Percentiles rank a stretch among this genome's conserved stretches.
phyloP scores from a whole-genome alignment of 2,113 vertebrate species.

The Narcine bancroftii region DNA sequence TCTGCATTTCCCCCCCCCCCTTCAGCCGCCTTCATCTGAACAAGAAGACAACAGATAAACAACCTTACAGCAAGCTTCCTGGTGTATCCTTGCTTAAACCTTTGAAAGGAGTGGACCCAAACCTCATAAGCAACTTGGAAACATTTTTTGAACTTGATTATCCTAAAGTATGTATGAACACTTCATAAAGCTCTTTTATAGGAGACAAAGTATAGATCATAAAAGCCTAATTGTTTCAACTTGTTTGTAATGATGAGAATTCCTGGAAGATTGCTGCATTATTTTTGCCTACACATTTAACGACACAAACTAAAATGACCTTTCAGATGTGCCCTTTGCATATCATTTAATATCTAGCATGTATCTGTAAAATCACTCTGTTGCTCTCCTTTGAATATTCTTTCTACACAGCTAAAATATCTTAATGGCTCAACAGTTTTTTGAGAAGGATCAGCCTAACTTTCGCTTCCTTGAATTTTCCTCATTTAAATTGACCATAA shows the following conservation, averaged over 20 bases:
- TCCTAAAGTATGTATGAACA: constrained; percentile 64
- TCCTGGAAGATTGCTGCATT: background rate
- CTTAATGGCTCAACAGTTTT: background rate
- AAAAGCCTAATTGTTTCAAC: background rate
- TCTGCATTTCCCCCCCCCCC: constrained; percentile 41
- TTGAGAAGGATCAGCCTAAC: background rate
- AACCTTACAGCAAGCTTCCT: constrained; percentile 74
- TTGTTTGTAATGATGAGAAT: background rate
- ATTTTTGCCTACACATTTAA: no score
- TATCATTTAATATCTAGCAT: background rate
- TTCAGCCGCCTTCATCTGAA: constrained; percentile 81
- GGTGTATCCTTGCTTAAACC: constrained; percentile 93
- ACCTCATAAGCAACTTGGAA: constrained; percentile 91
- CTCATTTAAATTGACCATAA: no score
- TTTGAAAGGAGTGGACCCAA: constrained; percentile 85
- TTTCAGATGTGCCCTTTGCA: background rate
- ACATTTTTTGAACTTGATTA: constrained; percentile 97
- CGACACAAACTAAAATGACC: background rate
- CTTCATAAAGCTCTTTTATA: background rate
- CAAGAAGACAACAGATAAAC: constrained; percentile 80
- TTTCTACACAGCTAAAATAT: background rate
- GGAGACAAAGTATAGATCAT: background rate
- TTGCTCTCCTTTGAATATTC: background rate
- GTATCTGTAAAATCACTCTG: background rate
- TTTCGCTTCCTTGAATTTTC: background rate